A percentile compares a stretch with the other conserved stretches of the same genome.
Conservation (phyloP, 1,140 invertebrate species). For the Zaprionus ghesquierei region DNA sequence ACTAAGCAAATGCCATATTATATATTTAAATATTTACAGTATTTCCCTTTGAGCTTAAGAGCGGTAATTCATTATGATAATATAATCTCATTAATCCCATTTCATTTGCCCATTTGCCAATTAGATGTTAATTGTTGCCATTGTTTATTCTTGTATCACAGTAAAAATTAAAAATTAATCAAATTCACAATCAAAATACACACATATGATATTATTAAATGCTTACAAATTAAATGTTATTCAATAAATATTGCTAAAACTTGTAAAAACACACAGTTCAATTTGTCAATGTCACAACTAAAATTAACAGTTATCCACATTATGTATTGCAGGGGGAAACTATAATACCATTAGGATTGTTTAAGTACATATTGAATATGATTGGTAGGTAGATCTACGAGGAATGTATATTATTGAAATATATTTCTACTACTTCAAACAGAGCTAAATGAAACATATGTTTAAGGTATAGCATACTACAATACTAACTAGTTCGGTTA, state of each 20-base stretch:
- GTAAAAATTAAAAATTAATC: slow-evolving; percentile 77
- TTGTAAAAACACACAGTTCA: slow-evolving; percentile 49
- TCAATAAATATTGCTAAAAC: slow-evolving; percentile 63
- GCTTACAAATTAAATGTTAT: slow-evolving; percentile 64
- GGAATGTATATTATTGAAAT: not conserved
- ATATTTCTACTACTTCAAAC: not conserved
- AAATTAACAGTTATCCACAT: slow-evolving; percentile 40
- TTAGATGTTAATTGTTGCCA: slow-evolving; percentile 53
- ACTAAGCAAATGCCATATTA: slow-evolving; percentile 26
- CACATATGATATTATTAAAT: slow-evolving; percentile 69
- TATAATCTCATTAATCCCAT: not conserved
- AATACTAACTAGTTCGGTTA: not conserved
- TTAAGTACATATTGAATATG: slow-evolving; percentile 14
- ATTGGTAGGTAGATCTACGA: not conserved
- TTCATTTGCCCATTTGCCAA: slow-evolving; percentile 15
- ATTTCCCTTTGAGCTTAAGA: slow-evolving; percentile 6
- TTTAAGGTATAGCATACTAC: not conserved
- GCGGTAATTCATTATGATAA: not conserved
- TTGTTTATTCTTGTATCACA: slow-evolving; percentile 73
- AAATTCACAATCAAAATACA: slow-evolving; percentile 77
- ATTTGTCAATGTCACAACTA: slow-evolving; percentile 36
- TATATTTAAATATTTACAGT: not conserved
- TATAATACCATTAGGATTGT: slow-evolving; percentile 8
- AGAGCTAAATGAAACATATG: not conserved
- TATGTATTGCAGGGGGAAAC: slow-evolving; percentile 25